phyloP scores from a whole-genome alignment of 1,140 invertebrate species.

The Physella acuta region DNA sequence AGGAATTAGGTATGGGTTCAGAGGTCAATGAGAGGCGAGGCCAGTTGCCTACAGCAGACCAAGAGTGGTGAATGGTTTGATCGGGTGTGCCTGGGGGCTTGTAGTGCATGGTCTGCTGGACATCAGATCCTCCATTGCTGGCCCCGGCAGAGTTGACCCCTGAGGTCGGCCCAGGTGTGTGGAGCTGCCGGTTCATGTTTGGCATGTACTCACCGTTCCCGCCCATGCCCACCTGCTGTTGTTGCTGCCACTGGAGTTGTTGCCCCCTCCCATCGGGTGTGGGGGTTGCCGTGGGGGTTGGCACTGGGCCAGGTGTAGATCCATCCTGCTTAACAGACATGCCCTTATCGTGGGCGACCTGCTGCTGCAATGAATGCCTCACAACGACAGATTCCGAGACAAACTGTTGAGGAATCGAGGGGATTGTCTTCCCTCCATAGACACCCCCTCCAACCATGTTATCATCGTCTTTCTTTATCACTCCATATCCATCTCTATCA shows the following conservation, averaged over 20 bases:
- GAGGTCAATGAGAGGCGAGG: slow-evolving; percentile 5
- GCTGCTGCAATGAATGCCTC: slow-evolving; percentile 16
- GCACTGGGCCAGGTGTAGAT: slow-evolving; percentile 19
- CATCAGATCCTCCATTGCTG: slow-evolving; percentile 8
- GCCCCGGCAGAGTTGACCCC: background rate
- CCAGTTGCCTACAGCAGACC: slow-evolving; percentile 7
- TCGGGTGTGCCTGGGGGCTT: slow-evolving; percentile 22
- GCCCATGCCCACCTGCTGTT: slow-evolving; percentile 12
- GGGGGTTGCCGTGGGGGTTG: slow-evolving; percentile 14
- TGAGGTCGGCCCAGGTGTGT: slow-evolving; percentile 16
- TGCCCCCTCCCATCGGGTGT: slow-evolving; percentile 11
- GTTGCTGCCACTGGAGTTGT: slow-evolving; percentile 9
- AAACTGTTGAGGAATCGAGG: slow-evolving; percentile 23
- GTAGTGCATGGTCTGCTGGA: slow-evolving; percentile 25
- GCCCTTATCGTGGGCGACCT: slow-evolving; percentile 10
- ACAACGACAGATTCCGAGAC: slow-evolving; percentile 23
- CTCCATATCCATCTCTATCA: slow-evolving; percentile 21
- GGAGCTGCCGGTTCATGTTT: slow-evolving; percentile 14
- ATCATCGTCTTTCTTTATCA: slow-evolving; percentile 14
- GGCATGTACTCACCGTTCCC: slow-evolving; percentile 19
- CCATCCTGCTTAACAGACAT: slow-evolving; percentile 16
- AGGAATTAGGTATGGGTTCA: slow-evolving; percentile 18
- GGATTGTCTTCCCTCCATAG: slow-evolving; percentile 17
- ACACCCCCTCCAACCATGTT: slow-evolving; percentile 3
- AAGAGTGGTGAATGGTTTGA: slow-evolving; percentile 20